Evolutionary conservation across 1,140 invertebrate genomes (phyloP).

Genomic region (Anastrepha ludens): DNA sequence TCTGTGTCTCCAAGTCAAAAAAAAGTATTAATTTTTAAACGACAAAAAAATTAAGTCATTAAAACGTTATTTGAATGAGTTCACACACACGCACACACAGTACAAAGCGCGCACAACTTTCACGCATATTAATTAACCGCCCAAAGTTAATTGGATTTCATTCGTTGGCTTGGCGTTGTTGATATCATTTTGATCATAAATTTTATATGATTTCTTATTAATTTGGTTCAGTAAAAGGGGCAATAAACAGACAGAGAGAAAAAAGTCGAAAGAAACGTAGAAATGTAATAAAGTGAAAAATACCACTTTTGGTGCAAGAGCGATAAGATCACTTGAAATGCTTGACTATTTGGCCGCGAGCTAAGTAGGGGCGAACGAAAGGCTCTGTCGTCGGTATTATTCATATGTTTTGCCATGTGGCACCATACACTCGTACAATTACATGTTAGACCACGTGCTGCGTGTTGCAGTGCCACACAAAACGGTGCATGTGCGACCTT

Average conservation of each 20-base stretch:
- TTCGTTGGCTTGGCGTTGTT: neutral
- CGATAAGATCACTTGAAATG: slow-evolving; percentile 8
- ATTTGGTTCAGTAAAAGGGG: neutral
- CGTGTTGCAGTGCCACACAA: neutral
- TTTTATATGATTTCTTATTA: slow-evolving; percentile 52
- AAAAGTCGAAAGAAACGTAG: neutral
- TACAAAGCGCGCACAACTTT: neutral
- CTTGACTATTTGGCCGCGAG: neutral
- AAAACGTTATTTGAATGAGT: neutral
- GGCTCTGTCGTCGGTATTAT: neutral
- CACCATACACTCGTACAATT: no score
- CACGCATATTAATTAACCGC: slow-evolving; percentile 31
- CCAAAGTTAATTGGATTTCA: slow-evolving; percentile 46
- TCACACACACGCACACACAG: slow-evolving; percentile 3
- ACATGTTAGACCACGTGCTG: neutral
- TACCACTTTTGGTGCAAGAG: neutral
- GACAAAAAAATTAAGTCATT: slow-evolving; percentile 13
- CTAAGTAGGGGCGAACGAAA: neutral
- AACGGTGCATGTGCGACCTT: slow-evolving; percentile 17
- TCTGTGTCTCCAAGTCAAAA: no score
- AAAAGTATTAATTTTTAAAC: neutral
- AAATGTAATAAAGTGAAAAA: neutral
- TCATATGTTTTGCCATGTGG: neutral
- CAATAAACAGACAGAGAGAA: neutral
- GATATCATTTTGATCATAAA: slow-evolving; percentile 28